phyloP scores from a whole-genome alignment of 2,888 invertebrate genomes.

The Drosophila prostipennis region DNA sequence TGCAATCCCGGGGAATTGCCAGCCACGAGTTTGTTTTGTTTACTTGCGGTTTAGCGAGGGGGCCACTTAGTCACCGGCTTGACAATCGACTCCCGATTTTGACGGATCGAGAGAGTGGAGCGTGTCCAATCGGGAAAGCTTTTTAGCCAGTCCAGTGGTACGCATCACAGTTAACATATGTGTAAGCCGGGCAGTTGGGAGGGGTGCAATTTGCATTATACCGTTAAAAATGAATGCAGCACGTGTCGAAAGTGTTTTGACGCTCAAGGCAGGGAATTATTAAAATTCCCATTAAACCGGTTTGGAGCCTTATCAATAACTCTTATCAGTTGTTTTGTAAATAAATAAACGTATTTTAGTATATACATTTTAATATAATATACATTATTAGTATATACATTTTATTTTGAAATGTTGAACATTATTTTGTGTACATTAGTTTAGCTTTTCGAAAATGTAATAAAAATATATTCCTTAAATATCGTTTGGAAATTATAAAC shows the following conservation, averaged over 20 bases:
- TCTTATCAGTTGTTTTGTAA: neutral
- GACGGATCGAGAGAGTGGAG: constrained; percentile 11
- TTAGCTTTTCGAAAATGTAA: no score
- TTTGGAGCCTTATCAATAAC: constrained; percentile 16
- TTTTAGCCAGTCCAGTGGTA: constrained; percentile 11
- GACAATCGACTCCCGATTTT: constrained; percentile 8
- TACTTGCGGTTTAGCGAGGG: constrained; percentile 10
- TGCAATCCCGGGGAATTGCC: constrained; percentile 61
- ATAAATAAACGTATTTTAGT: neutral
- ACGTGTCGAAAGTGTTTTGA: constrained; percentile 32
- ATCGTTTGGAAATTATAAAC: no score
- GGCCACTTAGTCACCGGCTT: constrained; percentile 19
- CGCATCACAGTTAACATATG: neutral
- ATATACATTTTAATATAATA: no score
- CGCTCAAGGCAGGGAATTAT: neutral
- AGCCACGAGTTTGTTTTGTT: constrained; percentile 37
- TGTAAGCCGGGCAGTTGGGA: constrained; percentile 14
- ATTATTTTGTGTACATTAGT: no score
- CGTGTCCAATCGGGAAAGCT: constrained; percentile 1
- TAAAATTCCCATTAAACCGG: constrained; percentile 33
- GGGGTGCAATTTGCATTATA: constrained; percentile 3
- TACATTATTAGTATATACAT: neutral
- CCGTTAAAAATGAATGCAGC: constrained; percentile 7
- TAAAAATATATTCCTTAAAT: no score
- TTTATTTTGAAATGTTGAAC: neutral